A percentile compares a stretch with the other conserved stretches of the same genome.
These are phyloP conservation scores for Aurelia sp. DNA, from an alignment of 30 jellyfish, hydroid and myxozoan genomes.

Conservation along the genomic window DNA sequence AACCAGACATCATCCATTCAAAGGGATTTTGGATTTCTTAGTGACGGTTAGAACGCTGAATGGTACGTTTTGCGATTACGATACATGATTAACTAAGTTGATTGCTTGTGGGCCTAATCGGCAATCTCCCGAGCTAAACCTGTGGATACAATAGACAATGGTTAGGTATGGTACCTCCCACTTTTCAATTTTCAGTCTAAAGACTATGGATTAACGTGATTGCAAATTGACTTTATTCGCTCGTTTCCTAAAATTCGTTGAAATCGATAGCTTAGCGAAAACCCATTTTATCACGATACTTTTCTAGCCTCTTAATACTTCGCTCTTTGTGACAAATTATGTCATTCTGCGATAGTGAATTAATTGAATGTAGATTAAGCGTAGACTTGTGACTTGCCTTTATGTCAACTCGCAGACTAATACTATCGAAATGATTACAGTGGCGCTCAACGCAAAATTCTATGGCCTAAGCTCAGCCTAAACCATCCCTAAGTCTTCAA, in stretches of 20 bases:
- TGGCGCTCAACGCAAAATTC: slow-evolving; percentile 65
- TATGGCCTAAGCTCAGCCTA: slow-evolving; percentile 74
- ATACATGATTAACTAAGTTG: slow-evolving; percentile 17
- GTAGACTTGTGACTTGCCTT: slow-evolving; percentile 58
- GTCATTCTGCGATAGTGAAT: slow-evolving; percentile 59
- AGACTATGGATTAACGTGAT: slow-evolving; percentile 51
- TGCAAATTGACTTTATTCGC: slow-evolving; percentile 51
- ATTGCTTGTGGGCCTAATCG: slow-evolving; percentile 50
- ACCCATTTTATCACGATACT: slow-evolving; percentile 49
- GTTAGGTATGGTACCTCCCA: slow-evolving; percentile 60
- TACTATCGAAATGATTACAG: slow-evolving; percentile 67
- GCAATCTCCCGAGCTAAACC: slow-evolving; percentile 33
- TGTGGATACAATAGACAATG: slow-evolving; percentile 53
- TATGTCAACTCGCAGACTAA: slow-evolving; percentile 70
- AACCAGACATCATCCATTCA: no score
- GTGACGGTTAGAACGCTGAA: no score
- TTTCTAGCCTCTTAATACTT: slow-evolving; percentile 61
- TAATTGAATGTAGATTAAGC: slow-evolving; percentile 65
- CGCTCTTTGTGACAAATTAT: slow-evolving; percentile 79
- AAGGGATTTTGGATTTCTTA: no score
- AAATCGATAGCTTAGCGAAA: slow-evolving; percentile 65
- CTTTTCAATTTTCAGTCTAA: slow-evolving; percentile 37
- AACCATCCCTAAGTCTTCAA: slow-evolving; percentile 60
- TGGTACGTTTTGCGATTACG: slow-evolving; percentile 2
- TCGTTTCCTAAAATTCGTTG: slow-evolving; percentile 21